These are phyloP conservation scores for Muscidifurax raptorellus DNA, from an alignment of 1,140 invertebrate genomes.

Conservation along the genomic window DNA sequence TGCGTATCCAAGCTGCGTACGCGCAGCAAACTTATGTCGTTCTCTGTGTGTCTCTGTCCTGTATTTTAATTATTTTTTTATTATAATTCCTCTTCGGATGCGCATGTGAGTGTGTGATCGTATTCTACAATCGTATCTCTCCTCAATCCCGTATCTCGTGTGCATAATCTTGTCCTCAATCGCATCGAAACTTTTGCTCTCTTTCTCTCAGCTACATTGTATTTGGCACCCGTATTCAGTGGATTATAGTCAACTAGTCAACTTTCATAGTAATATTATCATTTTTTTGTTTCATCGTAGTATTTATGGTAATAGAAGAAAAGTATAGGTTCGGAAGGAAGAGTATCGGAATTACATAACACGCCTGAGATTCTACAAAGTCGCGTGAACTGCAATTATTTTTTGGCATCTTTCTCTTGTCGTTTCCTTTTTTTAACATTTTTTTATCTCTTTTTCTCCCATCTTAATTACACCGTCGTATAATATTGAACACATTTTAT, in stretches of 20 bases:
- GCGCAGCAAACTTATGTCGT: slow-evolving; percentile 8
- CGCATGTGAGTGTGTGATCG: background rate
- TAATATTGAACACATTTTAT: background rate
- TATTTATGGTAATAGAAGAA: background rate
- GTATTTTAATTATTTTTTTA: background rate
- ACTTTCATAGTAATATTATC: slow-evolving; percentile 14
- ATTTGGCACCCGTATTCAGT: slow-evolving; percentile 10
- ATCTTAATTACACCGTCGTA: background rate
- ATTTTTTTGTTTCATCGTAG: background rate
- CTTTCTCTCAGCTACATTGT: too few species aligned
- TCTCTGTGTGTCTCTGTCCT: background rate
- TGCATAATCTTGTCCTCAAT: background rate
- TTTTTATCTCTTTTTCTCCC: too few species aligned
- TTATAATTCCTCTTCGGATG: background rate
- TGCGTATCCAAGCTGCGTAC: slow-evolving; percentile 37
- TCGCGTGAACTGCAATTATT: background rate
- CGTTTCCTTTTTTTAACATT: too few species aligned
- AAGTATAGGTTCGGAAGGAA: background rate
- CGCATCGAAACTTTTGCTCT: background rate
- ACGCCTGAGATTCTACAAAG: too few species aligned
- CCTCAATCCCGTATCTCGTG: slow-evolving; percentile 38
- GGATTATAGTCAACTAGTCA: slow-evolving; percentile 11
- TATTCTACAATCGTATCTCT: background rate
- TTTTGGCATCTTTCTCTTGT: background rate
- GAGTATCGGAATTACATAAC: background rate